Evolutionary conservation across 2,888 invertebrate genomes (phyloP).

Genomic region (Leptodirus hochenwartii): DNA sequence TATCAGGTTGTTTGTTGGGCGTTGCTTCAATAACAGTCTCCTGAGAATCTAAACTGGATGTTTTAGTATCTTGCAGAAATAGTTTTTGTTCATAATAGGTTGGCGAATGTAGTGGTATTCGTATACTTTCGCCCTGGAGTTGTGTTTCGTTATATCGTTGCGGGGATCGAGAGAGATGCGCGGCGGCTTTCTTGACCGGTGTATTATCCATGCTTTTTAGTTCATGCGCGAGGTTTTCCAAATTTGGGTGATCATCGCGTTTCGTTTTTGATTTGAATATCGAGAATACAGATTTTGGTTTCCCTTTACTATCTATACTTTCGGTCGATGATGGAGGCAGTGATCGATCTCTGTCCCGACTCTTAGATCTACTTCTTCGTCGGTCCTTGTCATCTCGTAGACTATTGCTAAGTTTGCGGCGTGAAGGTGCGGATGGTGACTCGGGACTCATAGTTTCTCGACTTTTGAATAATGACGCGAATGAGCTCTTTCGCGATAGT

Average conservation of each 20-base stretch:
- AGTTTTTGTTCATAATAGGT: constrained; percentile 38
- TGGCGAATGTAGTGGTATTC: constrained; percentile 59
- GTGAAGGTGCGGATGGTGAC: constrained; percentile 30
- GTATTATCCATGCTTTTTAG: constrained; percentile 17
- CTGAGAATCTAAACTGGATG: constrained; percentile 31
- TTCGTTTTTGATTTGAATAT: constrained; percentile 41
- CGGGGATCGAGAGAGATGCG: too few relatives aligned
- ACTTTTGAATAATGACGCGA: constrained; percentile 62
- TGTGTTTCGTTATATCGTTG: constrained; percentile 43
- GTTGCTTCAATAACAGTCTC: constrained; percentile 29
- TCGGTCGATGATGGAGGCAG: constrained; percentile 34
- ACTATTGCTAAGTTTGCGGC: constrained; percentile 19
- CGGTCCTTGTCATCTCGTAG: constrained; percentile 22
- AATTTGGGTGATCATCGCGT: constrained; percentile 17
- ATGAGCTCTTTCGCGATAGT: constrained; percentile 61
- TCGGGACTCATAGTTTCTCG: constrained; percentile 45
- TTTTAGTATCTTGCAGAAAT: constrained; percentile 21
- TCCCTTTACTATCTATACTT: constrained; percentile 25
- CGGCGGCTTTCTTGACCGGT: constrained; percentile 13
- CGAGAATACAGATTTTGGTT: constrained; percentile 45
- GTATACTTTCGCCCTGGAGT: constrained; percentile 41
- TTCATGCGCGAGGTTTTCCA: constrained; percentile 16
- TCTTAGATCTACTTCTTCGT: constrained; percentile 36
- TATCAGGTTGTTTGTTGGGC: constrained; percentile 1
- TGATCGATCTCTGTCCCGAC: constrained; percentile 36